Base-by-base conservation (phyloP, 2,888 invertebrate species). In the Pycnomerus fuliginosus region DNA sequence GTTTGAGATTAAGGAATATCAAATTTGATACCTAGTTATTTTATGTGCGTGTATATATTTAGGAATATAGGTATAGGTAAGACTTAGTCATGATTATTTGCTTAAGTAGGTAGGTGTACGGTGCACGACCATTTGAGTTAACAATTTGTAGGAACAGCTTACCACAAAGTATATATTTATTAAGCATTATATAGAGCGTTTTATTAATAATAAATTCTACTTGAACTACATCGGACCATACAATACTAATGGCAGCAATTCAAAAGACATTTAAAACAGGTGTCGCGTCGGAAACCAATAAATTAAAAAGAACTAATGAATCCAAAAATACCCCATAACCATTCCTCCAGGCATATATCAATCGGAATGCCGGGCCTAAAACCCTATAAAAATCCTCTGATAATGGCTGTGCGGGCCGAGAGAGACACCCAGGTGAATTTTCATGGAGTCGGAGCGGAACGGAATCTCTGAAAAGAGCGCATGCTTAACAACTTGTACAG, bases 271-370 rank as follows among this genome's bases (percentile, higher is more conserved):
- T 48, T 41, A 45, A 43, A 60, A 65, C 67, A 67, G 66, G 67
- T 68, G 68, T 61, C 61, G 57, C 50, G 62, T 60, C 61, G 59
- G 56, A 56, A 55, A 52, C 54, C 50, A 49, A 60, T 68, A 68
- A 67, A 67, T 67, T 64, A 62, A 57, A 61, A 56, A 58, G 60
- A 64, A 62, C 64, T 65, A 65, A 67, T 64, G 65, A 67, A 62
- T 62, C 64, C 58, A 57, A 64, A 62, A 65, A 63, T 61, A 61
- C 56, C 56, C 57, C 20, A 11, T 46, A 56, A 52, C 55, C 59
- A 52, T 59, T 55, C 53, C 44, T 20, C 14, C 49, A 45, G 55
- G 50, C 56, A 56, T 61, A 57, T 60, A 62, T 63, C 62, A 63
- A 56, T 58, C 55, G 46, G 48, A 52, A 57, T 50, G 53, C 55